A percentile compares a stretch with the other conserved stretches of the same genome.
phyloP scores from a whole-genome alignment of 2,797 vertebrate genomes.

The Cuculus canorus region DNA sequence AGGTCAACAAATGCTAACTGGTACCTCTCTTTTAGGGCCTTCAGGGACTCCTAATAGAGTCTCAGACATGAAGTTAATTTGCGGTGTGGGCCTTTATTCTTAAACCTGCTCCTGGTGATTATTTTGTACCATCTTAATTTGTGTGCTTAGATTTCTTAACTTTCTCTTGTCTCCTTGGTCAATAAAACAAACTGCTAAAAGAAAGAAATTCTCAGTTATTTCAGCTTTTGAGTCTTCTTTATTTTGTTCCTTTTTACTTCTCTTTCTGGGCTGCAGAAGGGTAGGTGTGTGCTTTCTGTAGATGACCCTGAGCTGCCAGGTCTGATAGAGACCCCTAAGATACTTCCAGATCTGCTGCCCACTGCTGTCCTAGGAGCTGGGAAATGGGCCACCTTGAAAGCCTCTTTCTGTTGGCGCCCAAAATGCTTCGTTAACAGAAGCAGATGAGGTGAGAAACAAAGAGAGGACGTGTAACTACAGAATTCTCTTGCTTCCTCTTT shows the following conservation, averaged over 20 bases:
- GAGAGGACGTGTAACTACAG: neutral
- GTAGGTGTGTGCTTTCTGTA: neutral
- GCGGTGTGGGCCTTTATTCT: conserved; percentile 45
- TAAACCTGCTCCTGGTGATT: conserved; percentile 33
- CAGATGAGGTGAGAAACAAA: neutral
- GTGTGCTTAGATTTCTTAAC: conserved; percentile 34
- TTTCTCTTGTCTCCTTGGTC: neutral
- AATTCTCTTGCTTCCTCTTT: neutral
- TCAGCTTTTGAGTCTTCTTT: neutral
- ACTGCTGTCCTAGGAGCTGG: neutral
- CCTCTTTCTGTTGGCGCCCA: neutral
- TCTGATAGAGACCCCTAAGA: neutral
- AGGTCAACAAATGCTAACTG: conserved; percentile 70
- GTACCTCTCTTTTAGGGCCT: conserved; percentile 56
- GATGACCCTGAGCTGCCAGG: neutral
- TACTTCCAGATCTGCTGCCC: neutral
- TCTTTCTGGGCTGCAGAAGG: neutral
- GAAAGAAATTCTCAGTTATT: neutral
- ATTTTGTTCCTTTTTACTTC: neutral
- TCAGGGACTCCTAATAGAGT: conserved; percentile 58
- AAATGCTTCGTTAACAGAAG: neutral
- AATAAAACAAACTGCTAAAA: neutral
- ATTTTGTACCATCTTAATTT: conserved; percentile 44
- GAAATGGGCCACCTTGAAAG: neutral
- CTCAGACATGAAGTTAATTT: conserved; percentile 65